Percentiles rank a stretch among this genome's conserved stretches.
Conservation (phyloP, 2,113 vertebrate genomes). For the Peromyscus maniculatus region DNA sequence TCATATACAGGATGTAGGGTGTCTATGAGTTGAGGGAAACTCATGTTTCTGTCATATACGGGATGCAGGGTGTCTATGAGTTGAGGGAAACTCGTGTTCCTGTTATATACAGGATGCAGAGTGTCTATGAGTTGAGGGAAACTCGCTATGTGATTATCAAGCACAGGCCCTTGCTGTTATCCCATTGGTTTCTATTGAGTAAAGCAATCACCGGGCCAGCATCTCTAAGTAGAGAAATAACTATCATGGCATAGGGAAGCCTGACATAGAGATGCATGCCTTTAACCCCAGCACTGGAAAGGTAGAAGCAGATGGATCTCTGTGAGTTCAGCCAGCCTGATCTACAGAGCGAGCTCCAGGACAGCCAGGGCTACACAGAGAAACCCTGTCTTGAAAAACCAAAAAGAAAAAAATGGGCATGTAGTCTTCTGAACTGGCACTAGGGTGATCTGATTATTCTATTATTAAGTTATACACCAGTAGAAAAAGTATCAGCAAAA, state of each 20-base stretch:
- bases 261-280: accelerated
- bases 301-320: neutral
- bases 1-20: neutral
- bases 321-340: neutral
- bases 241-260: neutral
- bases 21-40: neutral
- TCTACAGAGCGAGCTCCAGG: neutral
- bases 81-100: no score
- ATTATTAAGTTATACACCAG: neutral
- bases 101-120: neutral
- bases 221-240: neutral
- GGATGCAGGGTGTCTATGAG: neutral
- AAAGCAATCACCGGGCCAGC: neutral
- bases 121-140: neutral
- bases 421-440: neutral
- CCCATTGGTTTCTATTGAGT: neutral
- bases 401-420: neutral
- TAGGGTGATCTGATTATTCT: neutral
- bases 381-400: neutral
- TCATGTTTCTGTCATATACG: neutral
- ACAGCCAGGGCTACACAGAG: neutral
- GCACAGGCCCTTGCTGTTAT: neutral
- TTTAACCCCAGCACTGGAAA: neutral
- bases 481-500: neutral
- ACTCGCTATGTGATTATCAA: neutral